phyloP scores from a whole-genome alignment of 37 sponge, comb jelly and placozoan species.

The Haliclona indistincta region DNA sequence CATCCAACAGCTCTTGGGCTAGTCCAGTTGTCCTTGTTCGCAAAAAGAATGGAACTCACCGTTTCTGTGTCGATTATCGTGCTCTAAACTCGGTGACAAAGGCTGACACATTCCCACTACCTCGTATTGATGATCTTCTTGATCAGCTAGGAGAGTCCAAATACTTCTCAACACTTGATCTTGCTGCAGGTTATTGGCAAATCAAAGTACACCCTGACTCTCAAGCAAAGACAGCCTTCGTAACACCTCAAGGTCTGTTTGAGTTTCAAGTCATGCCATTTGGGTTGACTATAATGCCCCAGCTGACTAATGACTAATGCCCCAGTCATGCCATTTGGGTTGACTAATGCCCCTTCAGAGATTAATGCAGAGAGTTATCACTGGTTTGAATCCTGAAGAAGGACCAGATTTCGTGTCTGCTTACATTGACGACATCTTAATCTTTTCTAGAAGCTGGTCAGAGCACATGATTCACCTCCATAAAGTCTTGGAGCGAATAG shows the following conservation, averaged over 20 bases:
- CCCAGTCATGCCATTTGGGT: constrained; percentile 17
- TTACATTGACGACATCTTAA: constrained; percentile 44
- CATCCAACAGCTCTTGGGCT: too few species aligned
- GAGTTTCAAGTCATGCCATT: constrained; percentile 46
- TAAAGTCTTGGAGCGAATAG: constrained; percentile 19
- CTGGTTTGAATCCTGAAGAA: constrained; percentile 13
- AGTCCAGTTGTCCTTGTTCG: too few species aligned
- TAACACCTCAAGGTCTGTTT: constrained; percentile 33
- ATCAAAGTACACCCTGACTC: constrained; percentile 13
- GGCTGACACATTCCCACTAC: constrained; percentile 29
- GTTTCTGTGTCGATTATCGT: too few species aligned
- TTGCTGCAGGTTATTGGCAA: constrained; percentile 47
- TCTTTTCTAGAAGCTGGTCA: constrained; percentile 14
- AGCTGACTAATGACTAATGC: too few species aligned
- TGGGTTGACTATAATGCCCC: too few species aligned
- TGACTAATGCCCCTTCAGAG: constrained; percentile 53
- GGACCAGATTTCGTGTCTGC: constrained; percentile 18
- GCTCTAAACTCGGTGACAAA: too few species aligned
- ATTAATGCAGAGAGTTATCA: constrained; percentile 41
- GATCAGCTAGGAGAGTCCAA: constrained; percentile 28
- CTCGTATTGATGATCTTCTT: constrained; percentile 38
- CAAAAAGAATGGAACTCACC: too few species aligned
- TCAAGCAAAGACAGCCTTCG: constrained; percentile 36
- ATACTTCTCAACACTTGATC: constrained; percentile 48
- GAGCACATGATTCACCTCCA: constrained; percentile 32